phyloP scores from a whole-genome alignment of 2,797 vertebrate genomes.

The Sphenopsis melanotis region DNA sequence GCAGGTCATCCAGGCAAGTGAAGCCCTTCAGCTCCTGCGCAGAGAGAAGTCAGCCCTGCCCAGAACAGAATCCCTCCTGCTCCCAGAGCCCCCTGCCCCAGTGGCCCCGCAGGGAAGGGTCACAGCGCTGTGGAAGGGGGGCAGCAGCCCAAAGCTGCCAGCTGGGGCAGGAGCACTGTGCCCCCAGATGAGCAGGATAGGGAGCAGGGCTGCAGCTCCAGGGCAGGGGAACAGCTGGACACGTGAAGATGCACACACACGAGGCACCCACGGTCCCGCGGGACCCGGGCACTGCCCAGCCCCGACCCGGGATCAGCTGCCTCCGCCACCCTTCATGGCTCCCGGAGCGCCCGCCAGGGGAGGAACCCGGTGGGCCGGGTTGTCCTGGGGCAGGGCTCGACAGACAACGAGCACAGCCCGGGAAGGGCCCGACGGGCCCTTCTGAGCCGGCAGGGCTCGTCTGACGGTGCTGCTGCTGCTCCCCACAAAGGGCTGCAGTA shows the following conservation, averaged over 20 bases:
- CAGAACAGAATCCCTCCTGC: not conserved
- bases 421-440: not conserved
- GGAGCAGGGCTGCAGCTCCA: not conserved
- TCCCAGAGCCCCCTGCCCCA: not conserved
- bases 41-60: not conserved
- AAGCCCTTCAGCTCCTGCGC: conserved; percentile 59
- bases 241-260: rapidly evolving
- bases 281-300: too few species aligned
- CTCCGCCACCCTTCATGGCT: not conserved
- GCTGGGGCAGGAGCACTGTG: not conserved
- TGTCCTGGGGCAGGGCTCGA: not conserved
- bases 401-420: not conserved
- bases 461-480: not conserved
- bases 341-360: not conserved
- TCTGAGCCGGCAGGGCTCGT: not conserved
- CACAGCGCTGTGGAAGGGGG: not conserved
- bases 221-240: not conserved
- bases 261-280: not conserved
- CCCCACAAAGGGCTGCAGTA: not conserved
- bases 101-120: not conserved
- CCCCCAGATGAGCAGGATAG: not conserved
- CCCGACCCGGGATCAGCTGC: too few species aligned
- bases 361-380: not conserved
- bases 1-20: conserved; percentile 58
- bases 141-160: not conserved